Percentiles rank a stretch among this genome's conserved stretches.
These are phyloP conservation scores for Xerus inauris DNA, from an alignment of 2,113 vertebrate genomes.

Conservation along the genomic window DNA sequence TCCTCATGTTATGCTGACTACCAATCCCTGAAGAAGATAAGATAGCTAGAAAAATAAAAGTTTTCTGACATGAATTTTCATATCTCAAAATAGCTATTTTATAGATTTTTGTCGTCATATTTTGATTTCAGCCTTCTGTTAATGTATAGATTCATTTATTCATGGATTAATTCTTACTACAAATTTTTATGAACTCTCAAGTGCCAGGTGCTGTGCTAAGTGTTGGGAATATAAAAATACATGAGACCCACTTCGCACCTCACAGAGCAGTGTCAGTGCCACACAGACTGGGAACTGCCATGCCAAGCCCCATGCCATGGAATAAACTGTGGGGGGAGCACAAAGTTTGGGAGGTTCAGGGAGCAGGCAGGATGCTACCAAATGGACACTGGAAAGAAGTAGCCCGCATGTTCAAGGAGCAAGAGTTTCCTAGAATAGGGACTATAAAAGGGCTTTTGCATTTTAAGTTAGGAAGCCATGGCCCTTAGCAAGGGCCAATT, in stretches of 20 bases:
- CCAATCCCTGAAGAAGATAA: not conserved
- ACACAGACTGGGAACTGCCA: not conserved
- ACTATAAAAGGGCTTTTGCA: not conserved
- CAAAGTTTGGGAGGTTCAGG: not conserved
- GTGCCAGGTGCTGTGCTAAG: not conserved
- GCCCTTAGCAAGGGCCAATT: not conserved
- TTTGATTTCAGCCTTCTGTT: not conserved
- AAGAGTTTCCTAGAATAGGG: not conserved
- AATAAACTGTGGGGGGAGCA: not conserved
- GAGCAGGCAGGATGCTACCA: not conserved
- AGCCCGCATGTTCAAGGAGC: not conserved
- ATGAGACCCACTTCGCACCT: not conserved
- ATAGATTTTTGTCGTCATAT: not conserved
- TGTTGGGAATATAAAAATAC: not conserved
- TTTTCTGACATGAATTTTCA: not conserved
- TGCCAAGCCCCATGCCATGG: not conserved
- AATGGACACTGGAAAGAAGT: not conserved
- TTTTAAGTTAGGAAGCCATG: not conserved
- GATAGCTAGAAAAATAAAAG: not conserved
- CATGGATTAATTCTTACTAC: not conserved
- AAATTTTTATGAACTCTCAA: not conserved
- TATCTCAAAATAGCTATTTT: not conserved
- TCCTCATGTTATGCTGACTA: not conserved
- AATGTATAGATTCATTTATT: not conserved
- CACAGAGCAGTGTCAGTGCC: not conserved